Conservation (phyloP, 92 coral and sea anemone genomes). For the Epizoanthus stellaris region DNA sequence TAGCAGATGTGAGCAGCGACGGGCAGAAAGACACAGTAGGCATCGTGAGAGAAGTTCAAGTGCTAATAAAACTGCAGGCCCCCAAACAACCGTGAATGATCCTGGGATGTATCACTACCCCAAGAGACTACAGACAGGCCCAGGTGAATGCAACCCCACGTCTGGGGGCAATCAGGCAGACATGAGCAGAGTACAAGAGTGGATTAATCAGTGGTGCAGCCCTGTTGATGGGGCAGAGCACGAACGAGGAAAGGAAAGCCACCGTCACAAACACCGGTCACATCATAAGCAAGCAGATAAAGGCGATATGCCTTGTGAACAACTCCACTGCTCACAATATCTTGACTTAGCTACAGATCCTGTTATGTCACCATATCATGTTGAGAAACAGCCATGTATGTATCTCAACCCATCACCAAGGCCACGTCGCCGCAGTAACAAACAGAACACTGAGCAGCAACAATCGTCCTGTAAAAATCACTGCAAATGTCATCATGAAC, state of each 20-base stretch:
- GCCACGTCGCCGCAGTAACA: constrained; percentile 67
- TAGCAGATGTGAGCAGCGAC: constrained; percentile 75
- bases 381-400: constrained; percentile 69
- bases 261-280: constrained; percentile 70
- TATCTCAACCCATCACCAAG: constrained; percentile 77
- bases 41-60: constrained; percentile 45
- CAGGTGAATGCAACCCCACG: constrained; percentile 85
- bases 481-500: constrained; percentile 61
- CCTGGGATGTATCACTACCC: constrained; percentile 78
- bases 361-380: constrained; percentile 86
- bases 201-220: constrained; percentile 75
- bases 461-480: constrained; percentile 70
- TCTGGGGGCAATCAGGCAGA: constrained; percentile 61
- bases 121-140: constrained; percentile 92
- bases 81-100: constrained; percentile 55
- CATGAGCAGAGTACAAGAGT: constrained; percentile 74
- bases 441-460: constrained; percentile 58
- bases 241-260: constrained; percentile 54
- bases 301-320: constrained; percentile 59
- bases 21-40: constrained; percentile 54
- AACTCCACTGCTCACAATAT: constrained; percentile 79
- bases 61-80: constrained; percentile 29
- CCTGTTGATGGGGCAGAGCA: constrained; percentile 59
- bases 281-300: constrained; percentile 64
- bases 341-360: constrained; percentile 92